phyloP scores from a whole-genome alignment of 2,797 vertebrate genomes.

The Sebastes oblongus region DNA sequence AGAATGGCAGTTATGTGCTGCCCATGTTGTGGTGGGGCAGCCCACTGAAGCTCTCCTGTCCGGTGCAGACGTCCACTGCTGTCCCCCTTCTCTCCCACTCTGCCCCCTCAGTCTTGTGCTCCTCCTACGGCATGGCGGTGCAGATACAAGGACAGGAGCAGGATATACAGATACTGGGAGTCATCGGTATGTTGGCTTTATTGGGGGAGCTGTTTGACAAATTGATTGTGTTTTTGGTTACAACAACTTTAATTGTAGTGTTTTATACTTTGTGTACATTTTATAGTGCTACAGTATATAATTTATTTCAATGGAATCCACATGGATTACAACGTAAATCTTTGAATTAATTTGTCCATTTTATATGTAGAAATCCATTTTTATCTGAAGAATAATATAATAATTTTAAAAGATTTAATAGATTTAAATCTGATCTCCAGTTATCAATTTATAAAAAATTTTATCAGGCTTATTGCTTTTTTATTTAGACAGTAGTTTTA shows the following conservation, averaged over 20 bases:
- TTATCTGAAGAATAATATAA: not conserved
- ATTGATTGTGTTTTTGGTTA: not conserved
- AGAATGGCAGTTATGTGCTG: constrained; percentile 80
- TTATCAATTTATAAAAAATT: not conserved
- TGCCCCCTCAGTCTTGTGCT: constrained; percentile 71
- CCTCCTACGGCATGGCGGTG: constrained; percentile 71
- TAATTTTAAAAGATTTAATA: not conserved
- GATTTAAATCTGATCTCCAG: not conserved
- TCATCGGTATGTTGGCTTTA: constrained; percentile 53
- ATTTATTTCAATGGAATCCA: not conserved
- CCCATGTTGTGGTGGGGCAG: constrained; percentile 79
- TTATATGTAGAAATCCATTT: not conserved
- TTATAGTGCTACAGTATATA: not conserved
- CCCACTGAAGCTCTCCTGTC: constrained; percentile 79
- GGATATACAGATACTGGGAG: constrained; percentile 39
- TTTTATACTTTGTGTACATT: not conserved
- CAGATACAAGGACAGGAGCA: constrained; percentile 46
- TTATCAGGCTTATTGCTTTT: not conserved
- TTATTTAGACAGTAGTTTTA: not conserved
- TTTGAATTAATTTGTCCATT: not conserved
- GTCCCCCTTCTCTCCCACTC: not conserved
- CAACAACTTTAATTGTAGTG: not conserved
- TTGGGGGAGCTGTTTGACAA: not conserved
- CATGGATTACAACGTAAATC: too few species aligned
- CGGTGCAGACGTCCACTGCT: constrained; percentile 35